A percentile compares a stretch with the other conserved stretches of the same genome.
phyloP scores from a whole-genome alignment of 2,888 invertebrate species.

The Synanthedon vespiformis region DNA sequence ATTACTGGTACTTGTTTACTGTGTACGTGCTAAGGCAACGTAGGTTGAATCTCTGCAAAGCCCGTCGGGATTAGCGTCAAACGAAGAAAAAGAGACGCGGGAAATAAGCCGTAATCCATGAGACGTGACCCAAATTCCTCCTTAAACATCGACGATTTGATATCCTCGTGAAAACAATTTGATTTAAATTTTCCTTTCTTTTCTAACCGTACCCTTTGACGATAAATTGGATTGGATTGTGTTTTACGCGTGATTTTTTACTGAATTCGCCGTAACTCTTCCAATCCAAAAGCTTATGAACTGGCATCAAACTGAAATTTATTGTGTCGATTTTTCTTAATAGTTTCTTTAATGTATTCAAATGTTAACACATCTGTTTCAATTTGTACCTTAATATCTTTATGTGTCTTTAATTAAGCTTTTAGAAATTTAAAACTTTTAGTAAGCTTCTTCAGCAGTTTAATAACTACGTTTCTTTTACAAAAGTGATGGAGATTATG shows the following conservation, averaged over 20 bases:
- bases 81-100: constrained; percentile 66
- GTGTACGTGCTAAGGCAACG: not conserved
- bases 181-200: constrained; percentile 46
- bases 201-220: constrained; percentile 34
- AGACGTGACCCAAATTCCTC: constrained; percentile 65
- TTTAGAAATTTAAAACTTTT: no score
- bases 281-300: not conserved
- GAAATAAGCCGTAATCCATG: constrained; percentile 65
- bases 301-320: not conserved
- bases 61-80: constrained; percentile 62
- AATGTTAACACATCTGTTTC: no score
- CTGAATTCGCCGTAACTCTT: not conserved
- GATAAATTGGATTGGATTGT: constrained; percentile 4
- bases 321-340: not conserved
- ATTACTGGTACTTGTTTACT: not conserved
- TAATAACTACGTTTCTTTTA: no score
- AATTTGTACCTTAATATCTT: no score
- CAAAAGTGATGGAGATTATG: no score
- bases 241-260: not conserved
- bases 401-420: no score
- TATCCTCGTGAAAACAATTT: constrained; percentile 61
- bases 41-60: constrained; percentile 47
- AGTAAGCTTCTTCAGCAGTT: no score
- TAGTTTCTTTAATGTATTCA: no score
- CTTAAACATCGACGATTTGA: constrained; percentile 64